Evolutionary conservation across 2,113 vertebrate species (phyloP).

Genomic region (Colistium nudipinnis): DNA sequence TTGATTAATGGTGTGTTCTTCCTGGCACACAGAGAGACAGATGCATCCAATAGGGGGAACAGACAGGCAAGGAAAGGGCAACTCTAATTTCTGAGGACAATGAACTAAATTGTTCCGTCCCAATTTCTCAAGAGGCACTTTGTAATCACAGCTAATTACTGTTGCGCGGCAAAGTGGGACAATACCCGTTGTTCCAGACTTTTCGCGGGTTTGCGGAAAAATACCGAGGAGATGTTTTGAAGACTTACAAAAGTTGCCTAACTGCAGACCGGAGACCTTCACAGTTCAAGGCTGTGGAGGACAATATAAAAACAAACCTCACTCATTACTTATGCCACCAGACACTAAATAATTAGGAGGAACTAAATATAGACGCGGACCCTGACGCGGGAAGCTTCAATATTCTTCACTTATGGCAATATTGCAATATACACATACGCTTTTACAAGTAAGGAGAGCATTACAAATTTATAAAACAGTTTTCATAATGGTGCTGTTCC

Average conservation of each 20-base stretch:
- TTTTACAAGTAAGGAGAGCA: neutral
- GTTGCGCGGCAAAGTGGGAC: slow-evolving; percentile 65
- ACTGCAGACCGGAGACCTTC: neutral
- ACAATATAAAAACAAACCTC: neutral
- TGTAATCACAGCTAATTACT: slow-evolving; percentile 78
- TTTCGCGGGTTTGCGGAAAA: slow-evolving; percentile 33
- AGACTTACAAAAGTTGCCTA: slow-evolving; percentile 25
- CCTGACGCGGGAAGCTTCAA: neutral
- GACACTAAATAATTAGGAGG: neutral
- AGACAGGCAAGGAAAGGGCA: slow-evolving; percentile 60
- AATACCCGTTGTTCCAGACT: slow-evolving; percentile 43
- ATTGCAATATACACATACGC: neutral
- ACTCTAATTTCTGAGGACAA: slow-evolving; percentile 73
- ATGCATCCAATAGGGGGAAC: slow-evolving; percentile 52
- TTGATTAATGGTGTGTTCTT: slow-evolving; percentile 63
- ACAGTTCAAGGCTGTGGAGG: neutral
- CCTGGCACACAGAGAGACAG: slow-evolving; percentile 40
- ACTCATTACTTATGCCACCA: neutral
- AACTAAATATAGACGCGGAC: neutral
- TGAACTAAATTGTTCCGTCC: slow-evolving; percentile 74
- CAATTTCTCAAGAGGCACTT: slow-evolving; percentile 80
- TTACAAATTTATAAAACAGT: neutral
- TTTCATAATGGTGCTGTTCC: neutral
- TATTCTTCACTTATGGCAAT: neutral
- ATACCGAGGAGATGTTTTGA: slow-evolving; percentile 29